A percentile compares a stretch with the other conserved stretches of the same genome.
These are phyloP conservation scores for Plectropomus leopardus DNA, from an alignment of 2,113 vertebrate species.

Conservation along the genomic window DNA sequence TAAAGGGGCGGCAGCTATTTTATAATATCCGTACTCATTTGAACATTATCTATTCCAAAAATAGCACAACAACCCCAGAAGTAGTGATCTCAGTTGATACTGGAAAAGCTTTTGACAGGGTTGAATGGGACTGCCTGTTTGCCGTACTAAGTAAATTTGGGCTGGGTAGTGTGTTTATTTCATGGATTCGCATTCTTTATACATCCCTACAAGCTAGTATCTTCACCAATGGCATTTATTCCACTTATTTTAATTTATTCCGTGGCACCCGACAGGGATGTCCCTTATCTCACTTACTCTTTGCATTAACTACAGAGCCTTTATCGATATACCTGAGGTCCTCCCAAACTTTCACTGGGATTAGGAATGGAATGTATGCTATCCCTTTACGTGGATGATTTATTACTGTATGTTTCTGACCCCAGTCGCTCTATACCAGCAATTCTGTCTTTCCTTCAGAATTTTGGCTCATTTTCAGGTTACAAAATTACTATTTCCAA, in stretches of 20 bases:
- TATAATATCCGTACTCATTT: not conserved
- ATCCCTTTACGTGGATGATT: not conserved
- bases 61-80: not conserved
- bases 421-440: not conserved
- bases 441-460: too few species aligned
- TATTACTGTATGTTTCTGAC: not conserved
- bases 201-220: not conserved
- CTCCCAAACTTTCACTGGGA: not conserved
- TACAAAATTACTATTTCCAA: too few species aligned
- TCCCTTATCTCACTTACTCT: not conserved
- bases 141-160: not conserved
- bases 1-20: not conserved
- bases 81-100: not conserved
- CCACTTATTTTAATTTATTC: not conserved
- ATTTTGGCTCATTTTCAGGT: too few species aligned
- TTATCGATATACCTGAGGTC: not conserved
- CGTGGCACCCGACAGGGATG: not conserved
- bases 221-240: not conserved
- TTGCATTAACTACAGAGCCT: not conserved
- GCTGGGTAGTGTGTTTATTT: not conserved
- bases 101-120: not conserved
- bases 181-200: not conserved
- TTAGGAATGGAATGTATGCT: not conserved
- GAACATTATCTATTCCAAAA: not conserved
- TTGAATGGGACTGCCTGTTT: not conserved